Percentiles rank a stretch among this genome's conserved stretches.
phyloP scores from a whole-genome alignment of 2,888 invertebrate genomes.

The Anthrax anthrax region DNA sequence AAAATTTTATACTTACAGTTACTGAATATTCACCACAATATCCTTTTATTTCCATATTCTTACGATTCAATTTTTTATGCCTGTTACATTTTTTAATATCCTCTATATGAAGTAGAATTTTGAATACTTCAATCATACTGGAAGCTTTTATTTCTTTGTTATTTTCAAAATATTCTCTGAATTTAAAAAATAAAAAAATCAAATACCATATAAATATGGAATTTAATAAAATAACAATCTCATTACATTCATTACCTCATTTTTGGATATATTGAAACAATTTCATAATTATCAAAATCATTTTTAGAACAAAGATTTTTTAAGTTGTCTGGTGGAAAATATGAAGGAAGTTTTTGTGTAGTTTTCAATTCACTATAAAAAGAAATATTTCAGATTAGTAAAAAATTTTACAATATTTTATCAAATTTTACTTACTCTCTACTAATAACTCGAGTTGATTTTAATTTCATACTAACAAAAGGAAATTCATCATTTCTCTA shows the following conservation, averaged over 20 bases:
- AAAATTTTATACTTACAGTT: conserved; percentile 6
- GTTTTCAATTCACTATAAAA: not conserved
- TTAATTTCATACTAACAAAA: conserved; percentile 3
- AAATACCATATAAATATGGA: too few relatives aligned
- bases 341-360: not conserved
- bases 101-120: conserved; percentile 23
- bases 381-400: too few relatives aligned
- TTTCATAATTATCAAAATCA: not conserved
- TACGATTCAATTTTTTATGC: conserved; percentile 17
- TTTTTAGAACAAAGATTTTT: not conserved
- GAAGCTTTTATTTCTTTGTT: conserved; percentile 10
- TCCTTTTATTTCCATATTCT: conserved; percentile 14
- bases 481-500: conserved; percentile 11
- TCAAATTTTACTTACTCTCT: conserved; percentile 6
- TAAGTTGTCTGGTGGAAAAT: not conserved
- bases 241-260: not conserved
- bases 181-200: conserved; percentile 2
- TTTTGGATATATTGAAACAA: not conserved
- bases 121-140: conserved; percentile 18
- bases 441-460: conserved; percentile 5
- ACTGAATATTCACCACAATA: conserved; percentile 11
- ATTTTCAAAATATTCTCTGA: conserved; percentile 14
- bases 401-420: too few relatives aligned
- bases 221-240: too few relatives aligned
- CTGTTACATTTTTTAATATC: conserved; percentile 17